Evolutionary conservation across 2,113 vertebrate species (phyloP), one percentile per base, ranked within the genome.

Genomic region (Cebus imitator): DNA sequence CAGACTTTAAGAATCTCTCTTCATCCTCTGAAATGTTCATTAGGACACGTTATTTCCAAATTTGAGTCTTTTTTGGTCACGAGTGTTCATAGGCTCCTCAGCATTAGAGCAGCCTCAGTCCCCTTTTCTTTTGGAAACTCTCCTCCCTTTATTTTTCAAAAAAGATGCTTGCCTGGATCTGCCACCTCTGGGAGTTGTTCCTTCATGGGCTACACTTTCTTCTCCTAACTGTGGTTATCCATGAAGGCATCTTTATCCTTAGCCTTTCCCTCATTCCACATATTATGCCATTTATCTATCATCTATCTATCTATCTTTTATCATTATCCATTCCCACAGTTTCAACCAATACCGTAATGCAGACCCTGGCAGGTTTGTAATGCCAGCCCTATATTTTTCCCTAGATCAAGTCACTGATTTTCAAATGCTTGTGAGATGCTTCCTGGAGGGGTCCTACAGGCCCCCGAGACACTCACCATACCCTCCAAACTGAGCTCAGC

Each of bases 121-220:
- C 27, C 35, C 20, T 76, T 94, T 87, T 81, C 57, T 91, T 96
- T 80, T 55, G 55, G n/a, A 64, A 97, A 93, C 35, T 78, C 70
- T 58, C 57, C 52, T 27, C 58, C 40, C 30, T 89, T 83, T 18
- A 37, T 86, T 94, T 95, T 81, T 58, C 37, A 52, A 64, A 76
- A 8, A 72, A 78, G 23, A 35, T 55, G 16, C 10, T 55, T 72
- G 18, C 13, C 85, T 80, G 25, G 21, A 40, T 37, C 75, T 23
- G 23, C 13, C 3, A 3, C 50, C 66, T 94, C 25, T 92, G 75
- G 43, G 48, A 70, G 27, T 25, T 70, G 9, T 25, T 85, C n/a
- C 58, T 70, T 84, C 11, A 5, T 45, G 30, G 70, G 8, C 27
- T 43, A 20, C 5, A 4, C 17, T 50, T 2, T 79, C 76, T 50